Conservation (phyloP, 2,888 invertebrate species). For the Caenorhabditis sp. region DNA sequence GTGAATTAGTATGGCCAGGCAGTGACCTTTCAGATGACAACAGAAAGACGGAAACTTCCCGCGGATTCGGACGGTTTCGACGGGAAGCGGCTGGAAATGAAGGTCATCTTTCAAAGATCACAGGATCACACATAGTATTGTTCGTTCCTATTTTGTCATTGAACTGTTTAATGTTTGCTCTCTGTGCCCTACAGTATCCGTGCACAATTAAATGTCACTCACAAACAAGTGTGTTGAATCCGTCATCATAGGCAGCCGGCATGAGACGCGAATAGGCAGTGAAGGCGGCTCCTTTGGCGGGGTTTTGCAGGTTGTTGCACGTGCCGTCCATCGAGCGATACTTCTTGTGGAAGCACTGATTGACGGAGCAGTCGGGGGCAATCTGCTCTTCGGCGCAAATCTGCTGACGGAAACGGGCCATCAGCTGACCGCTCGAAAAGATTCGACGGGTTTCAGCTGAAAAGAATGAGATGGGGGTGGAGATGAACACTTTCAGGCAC, state of each 20-base stretch:
- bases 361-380: conserved; percentile 68
- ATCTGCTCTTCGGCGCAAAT: conserved; percentile 50
- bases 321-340: conserved; percentile 93
- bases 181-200: conserved; percentile 16
- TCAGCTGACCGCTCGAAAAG: conserved; percentile 36
- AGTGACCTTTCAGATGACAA: conserved; percentile 69
- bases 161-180: not conserved
- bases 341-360: conserved; percentile 74
- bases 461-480: not conserved
- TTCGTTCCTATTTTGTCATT: not conserved
- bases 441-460: conserved; percentile 43
- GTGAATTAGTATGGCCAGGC: conserved; percentile 64
- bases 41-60: conserved; percentile 76
- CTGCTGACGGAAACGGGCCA: conserved; percentile 30
- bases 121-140: not conserved
- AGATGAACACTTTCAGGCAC: conserved; percentile 20
- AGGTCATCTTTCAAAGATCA: conserved; percentile 13
- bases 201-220: conserved; percentile 25
- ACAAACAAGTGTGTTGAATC: conserved; percentile 73
- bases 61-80: conserved; percentile 73
- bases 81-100: conserved; percentile 51
- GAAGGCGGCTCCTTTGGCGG: conserved; percentile 91
- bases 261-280: conserved; percentile 82
- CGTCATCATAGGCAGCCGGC: conserved; percentile 76
- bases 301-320: conserved; percentile 88